Percentiles rank a stretch among this genome's conserved stretches.
phyloP scores from a whole-genome alignment of 2,113 vertebrate genomes.

The Aspiorhynchus laticeps region DNA sequence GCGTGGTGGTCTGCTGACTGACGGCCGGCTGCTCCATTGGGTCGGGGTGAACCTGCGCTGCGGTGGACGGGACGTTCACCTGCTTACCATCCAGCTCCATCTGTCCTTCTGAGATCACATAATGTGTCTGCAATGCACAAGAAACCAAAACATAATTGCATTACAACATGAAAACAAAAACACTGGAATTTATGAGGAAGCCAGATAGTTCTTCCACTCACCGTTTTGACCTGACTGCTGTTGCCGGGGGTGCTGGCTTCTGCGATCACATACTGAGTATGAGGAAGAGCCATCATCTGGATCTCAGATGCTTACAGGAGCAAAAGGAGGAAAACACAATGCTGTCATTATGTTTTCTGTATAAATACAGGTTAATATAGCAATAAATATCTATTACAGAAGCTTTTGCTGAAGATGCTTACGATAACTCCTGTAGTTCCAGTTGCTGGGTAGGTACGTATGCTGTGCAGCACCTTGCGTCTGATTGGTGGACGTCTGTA shows the following conservation, averaged over 20 bases:
- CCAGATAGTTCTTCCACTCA: conserved; percentile 69
- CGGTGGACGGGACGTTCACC: conserved; percentile 67
- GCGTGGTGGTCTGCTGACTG: conserved; percentile 83
- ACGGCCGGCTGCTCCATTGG: conserved; percentile 78
- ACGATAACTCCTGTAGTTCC: conserved; percentile 95
- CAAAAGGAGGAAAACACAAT: neutral
- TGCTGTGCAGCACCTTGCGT: conserved; percentile 87
- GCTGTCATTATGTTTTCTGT: neutral
- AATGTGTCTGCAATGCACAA: conserved; percentile 83
- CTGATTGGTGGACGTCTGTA: conserved; percentile 76
- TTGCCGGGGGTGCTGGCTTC: conserved; percentile 86
- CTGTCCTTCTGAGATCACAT: conserved; percentile 95
- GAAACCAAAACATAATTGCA: neutral
- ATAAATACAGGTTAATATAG: neutral
- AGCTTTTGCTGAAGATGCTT: conserved; percentile 63
- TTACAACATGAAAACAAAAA: neutral
- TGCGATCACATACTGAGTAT: conserved; percentile 94
- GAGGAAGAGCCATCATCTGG: conserved; percentile 97
- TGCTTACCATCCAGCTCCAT: conserved; percentile 88
- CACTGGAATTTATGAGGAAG: neutral
- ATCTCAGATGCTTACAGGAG: conserved; percentile 87
- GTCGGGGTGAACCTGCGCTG: conserved; percentile 73
- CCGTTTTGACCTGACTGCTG: conserved; percentile 90
- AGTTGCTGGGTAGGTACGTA: conserved; percentile 88
- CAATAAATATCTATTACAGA: neutral